Evolutionary conservation across 1,140 invertebrate species (phyloP), one percentile per base, ranked within the genome.

Genomic region (Drosophila willistoni): DNA sequence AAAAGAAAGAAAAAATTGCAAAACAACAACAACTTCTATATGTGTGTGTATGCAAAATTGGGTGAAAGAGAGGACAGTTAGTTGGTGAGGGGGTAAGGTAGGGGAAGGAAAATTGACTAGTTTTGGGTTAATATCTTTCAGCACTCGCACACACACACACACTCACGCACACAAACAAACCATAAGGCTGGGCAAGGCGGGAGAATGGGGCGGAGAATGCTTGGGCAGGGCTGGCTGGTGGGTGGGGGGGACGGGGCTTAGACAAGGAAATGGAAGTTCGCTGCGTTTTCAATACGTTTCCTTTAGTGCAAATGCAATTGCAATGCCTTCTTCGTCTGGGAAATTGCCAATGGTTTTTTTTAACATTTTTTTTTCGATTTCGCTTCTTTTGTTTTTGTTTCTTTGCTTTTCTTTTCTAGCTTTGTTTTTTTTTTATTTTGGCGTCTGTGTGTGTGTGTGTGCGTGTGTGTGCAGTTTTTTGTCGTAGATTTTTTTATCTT

Each of bases 301-400:
- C 42, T 77, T 86, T 66, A 86, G 61, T 70, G 79, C 83, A 64
- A 73, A 54, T 77, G 77, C 77, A 85, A 77, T 57, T 63, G 81
- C 83, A 85, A 82, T 75, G 79, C 79, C 71, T 79, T 60, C 75
- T 79, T 60, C 75, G 68, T 72, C 74, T 87, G 57, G 63, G 65
- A 68, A 85, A 85, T 82, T 75, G 82, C 71, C 83, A 70, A 75
- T 34, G 55, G 66, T 68, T 79, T 70, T 86, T 82, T 68, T 76
- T 65, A 54, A 34, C 22, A 41, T 73, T 77, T 76, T 79, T 69
- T 62, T 42, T 55, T 56, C 60, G 69, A 63, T 57, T 63, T 62
- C 34, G n/a, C 13, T 34, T 59, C n/a, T 59, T 36, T 59, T 59
- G 1, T 17, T 59, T 17, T 25, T 51, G 12, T 2, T n/a, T n/a